A percentile compares a stretch with the other conserved stretches of the same genome.
Conservation (phyloP, 2,888 invertebrate species). For the Agrilus mali region DNA sequence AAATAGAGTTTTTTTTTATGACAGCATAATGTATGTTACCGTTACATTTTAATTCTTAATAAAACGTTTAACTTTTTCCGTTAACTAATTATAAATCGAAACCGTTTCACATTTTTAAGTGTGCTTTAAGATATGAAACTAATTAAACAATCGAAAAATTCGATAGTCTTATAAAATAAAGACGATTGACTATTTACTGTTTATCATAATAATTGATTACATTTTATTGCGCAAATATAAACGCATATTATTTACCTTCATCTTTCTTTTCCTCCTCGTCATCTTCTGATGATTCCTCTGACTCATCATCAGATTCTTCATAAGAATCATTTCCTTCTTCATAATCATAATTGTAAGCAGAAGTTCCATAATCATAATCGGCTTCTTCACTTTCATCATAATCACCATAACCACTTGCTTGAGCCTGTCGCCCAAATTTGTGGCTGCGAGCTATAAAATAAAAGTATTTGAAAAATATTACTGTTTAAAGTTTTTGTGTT, state of each 20-base stretch:
- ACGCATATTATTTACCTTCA: background rate
- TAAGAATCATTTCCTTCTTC: slow-evolving; percentile 38
- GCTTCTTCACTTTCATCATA: slow-evolving; percentile 44
- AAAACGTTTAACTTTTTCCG: no score
- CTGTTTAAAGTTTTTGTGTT: background rate
- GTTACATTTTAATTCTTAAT: no score
- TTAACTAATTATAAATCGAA: no score
- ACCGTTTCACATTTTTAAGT: no score
- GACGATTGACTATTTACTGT: no score
- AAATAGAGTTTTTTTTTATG: no score
- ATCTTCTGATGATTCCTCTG: slow-evolving; percentile 31
- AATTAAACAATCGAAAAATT: no score
- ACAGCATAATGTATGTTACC: no score
- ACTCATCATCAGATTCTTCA: slow-evolving; percentile 25
- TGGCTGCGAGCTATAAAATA: slow-evolving; percentile 58
- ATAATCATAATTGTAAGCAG: slow-evolving; percentile 37
- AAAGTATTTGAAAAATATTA: background rate
- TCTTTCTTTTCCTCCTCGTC: slow-evolving; percentile 15
- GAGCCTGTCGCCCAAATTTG: slow-evolving; percentile 79
- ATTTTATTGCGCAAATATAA: no score
- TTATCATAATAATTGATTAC: no score
- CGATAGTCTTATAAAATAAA: no score
- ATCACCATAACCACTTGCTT: slow-evolving; percentile 47
- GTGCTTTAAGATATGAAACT: no score
- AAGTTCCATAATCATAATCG: slow-evolving; percentile 24